Conservation (phyloP, 2,888 invertebrate species). For the Sphecodes monilicornis region DNA sequence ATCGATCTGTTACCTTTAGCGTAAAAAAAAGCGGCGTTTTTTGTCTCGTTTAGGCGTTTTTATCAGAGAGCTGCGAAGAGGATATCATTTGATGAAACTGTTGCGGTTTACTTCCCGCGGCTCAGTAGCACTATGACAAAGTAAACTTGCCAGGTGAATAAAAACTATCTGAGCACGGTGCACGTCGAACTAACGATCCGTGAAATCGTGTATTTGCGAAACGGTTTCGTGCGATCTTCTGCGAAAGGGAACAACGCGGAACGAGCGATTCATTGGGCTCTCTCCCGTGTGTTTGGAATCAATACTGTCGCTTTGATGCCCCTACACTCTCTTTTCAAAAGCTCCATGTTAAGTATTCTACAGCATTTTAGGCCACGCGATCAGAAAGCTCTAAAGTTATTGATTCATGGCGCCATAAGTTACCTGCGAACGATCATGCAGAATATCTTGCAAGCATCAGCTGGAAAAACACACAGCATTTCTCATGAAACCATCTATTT, state of each 20-base stretch:
- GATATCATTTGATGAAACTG: constrained; percentile 23
- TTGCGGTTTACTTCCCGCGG: constrained; percentile 17
- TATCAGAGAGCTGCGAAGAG: background rate
- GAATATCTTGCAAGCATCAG: background rate
- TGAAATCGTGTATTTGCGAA: constrained; percentile 56
- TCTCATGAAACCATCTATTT: background rate
- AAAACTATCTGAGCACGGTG: constrained; percentile 36
- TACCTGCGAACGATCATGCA: background rate
- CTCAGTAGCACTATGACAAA: constrained; percentile 27
- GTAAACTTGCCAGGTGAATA: constrained; percentile 35
- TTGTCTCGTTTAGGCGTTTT: background rate
- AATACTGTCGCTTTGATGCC: constrained; percentile 8
- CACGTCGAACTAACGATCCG: constrained; percentile 41
- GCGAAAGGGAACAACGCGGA: constrained; percentile 33
- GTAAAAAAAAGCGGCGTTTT: background rate
- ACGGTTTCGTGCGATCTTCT: constrained; percentile 33
- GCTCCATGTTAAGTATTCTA: background rate
- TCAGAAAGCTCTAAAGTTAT: constrained; percentile 8
- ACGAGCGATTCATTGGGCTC: constrained; percentile 17
- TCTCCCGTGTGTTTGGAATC: background rate
- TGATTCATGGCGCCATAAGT: background rate
- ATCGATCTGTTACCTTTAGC: background rate
- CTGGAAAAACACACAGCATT: background rate
- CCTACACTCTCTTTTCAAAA: constrained; percentile 1
- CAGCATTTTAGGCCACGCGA: constrained; percentile 13